Percentiles rank a stretch among this genome's conserved stretches.
Conservation (phyloP, 2,113 vertebrate genomes). For the Heterocephalus glaber region DNA sequence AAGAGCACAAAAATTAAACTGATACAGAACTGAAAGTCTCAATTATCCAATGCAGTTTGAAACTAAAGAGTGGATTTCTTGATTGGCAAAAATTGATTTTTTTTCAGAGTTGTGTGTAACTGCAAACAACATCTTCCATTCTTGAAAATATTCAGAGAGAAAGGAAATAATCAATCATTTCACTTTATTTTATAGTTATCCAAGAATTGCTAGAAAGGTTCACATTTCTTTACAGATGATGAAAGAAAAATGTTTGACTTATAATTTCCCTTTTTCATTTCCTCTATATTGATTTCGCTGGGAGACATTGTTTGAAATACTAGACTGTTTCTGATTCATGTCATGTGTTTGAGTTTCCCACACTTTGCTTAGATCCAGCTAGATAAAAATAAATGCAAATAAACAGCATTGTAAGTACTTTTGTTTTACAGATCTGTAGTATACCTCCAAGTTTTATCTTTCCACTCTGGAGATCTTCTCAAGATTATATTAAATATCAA, state of each 20-base stretch:
- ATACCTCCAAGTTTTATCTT: too few species aligned
- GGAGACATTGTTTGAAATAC: neutral
- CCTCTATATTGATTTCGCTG: too few species aligned
- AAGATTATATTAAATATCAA: neutral
- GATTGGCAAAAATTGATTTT: neutral
- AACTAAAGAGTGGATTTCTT: neutral
- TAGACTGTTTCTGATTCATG: neutral
- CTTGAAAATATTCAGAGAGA: neutral
- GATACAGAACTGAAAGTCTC: conserved; percentile 74
- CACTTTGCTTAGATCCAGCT: neutral
- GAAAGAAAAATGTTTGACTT: neutral
- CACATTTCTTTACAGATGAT: too few species aligned
- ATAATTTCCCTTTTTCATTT: neutral
- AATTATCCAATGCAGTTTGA: conserved; percentile 62
- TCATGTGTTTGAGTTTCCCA: neutral
- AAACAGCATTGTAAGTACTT: neutral
- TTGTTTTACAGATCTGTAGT: neutral
- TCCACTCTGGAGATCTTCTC: neutral
- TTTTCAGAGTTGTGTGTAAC: too few species aligned
- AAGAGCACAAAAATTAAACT: conserved; percentile 76
- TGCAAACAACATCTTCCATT: too few species aligned
- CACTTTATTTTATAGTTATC: neutral
- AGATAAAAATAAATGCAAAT: neutral
- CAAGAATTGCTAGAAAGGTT: neutral
- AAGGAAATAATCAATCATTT: neutral